These are phyloP conservation scores for Anneissia japonica DNA, from an alignment of 35 echinoderm and acorn worm species.

Conservation along the genomic window DNA sequence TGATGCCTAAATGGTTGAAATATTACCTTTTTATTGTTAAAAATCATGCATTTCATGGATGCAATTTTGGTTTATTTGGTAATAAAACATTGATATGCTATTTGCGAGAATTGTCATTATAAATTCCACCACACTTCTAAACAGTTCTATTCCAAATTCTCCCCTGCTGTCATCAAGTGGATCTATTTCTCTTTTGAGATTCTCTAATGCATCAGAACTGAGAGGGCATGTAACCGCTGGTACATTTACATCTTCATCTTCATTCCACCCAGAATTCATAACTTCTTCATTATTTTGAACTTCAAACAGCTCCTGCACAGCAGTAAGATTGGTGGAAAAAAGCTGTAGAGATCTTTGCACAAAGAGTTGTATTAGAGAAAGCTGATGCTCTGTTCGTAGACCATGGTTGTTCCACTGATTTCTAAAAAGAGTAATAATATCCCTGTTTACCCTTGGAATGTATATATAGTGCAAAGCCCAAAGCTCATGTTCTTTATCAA, in stretches of 20 bases:
- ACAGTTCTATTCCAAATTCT: not conserved
- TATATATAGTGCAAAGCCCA: constrained; percentile 26
- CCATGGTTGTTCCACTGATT: constrained; percentile 20
- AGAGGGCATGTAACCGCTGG: not conserved
- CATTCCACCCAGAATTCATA: not conserved
- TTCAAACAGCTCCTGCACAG: constrained; percentile 2
- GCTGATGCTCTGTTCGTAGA: constrained; percentile 4
- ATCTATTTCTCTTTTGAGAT: not conserved
- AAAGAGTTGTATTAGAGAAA: constrained; percentile 15
- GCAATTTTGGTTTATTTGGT: no score
- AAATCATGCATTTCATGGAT: no score
- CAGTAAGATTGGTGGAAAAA: constrained; percentile 5
- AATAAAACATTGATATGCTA: no score
- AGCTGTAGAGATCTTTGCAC: not conserved
- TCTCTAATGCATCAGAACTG: not conserved
- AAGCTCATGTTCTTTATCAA: constrained; percentile 30
- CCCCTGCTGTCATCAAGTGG: not conserved
- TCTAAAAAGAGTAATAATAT: not conserved
- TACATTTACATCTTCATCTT: constrained; percentile 6
- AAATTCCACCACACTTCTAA: not conserved
- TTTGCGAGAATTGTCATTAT: constrained; percentile 1
- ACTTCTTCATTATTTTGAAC: not conserved
- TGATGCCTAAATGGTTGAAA: no score
- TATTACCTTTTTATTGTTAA: no score
- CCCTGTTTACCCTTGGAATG: not conserved